These are phyloP conservation scores for Ascidia mentula DNA, from an alignment of 23 tunicate genomes.

Conservation along the genomic window DNA sequence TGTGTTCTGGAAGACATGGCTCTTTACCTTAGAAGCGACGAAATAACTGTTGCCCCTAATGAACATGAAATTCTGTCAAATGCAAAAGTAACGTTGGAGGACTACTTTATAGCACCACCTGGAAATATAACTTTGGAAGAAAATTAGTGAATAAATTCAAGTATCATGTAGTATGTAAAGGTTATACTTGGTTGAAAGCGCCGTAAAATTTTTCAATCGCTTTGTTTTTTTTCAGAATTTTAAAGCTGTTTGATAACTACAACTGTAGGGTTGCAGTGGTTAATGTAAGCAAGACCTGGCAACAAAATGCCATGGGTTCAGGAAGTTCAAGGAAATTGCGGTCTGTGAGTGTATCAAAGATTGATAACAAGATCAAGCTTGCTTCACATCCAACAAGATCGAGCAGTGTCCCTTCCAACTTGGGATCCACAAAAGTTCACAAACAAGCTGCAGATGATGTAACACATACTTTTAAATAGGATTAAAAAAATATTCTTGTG, in stretches of 20 bases:
- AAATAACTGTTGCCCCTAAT: conserved; percentile 9
- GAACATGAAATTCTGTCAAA: conserved; percentile 32
- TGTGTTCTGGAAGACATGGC: conserved; percentile 49
- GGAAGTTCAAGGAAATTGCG: background rate
- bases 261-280: no score
- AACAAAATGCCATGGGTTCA: conserved; percentile 5
- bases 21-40: conserved; percentile 50
- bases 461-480: no score
- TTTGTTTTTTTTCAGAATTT: no score
- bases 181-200: no score
- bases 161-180: no score
- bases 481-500: no score
- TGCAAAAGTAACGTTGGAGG: conserved; percentile 52
- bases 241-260: no score
- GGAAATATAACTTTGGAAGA: conserved; percentile 48
- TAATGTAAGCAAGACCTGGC: no score
- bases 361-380: background rate
- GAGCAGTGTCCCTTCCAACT: conserved; percentile 1
- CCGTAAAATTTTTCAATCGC: no score
- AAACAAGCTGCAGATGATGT: background rate
- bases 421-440: background rate
- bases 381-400: background rate
- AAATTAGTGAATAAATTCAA: no score
- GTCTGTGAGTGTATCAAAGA: background rate
- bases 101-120: conserved; percentile 71